Conservation (phyloP, 1,140 invertebrate species). For the Capitella teleta region DNA sequence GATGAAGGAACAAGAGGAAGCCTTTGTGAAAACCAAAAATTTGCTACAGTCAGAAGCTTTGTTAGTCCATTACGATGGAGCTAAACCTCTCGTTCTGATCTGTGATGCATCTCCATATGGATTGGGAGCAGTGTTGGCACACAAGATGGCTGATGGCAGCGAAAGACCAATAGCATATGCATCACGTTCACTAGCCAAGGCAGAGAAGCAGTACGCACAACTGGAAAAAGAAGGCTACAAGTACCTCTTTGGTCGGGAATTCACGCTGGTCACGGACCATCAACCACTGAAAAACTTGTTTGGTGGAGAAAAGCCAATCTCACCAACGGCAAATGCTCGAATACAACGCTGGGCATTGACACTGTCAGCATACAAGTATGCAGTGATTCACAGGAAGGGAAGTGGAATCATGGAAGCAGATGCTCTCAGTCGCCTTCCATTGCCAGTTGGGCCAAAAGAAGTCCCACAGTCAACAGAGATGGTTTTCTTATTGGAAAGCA, state of each 20-base stretch:
- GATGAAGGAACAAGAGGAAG: slow-evolving; percentile 4
- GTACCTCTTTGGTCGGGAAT: too few species aligned
- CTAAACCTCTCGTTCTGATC: slow-evolving; percentile 1
- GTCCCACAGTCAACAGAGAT: not conserved
- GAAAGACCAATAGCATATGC: slow-evolving; percentile 43
- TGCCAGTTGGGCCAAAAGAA: not conserved
- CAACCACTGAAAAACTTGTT: too few species aligned
- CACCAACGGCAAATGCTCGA: too few species aligned
- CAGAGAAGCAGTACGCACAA: slow-evolving; percentile 22
- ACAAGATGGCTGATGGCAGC: not conserved
- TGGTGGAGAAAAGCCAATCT: too few species aligned
- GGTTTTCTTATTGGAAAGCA: not conserved
- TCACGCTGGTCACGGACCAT: too few species aligned
- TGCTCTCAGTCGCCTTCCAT: too few species aligned
- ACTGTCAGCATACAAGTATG: too few species aligned
- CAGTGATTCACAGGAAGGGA: too few species aligned
- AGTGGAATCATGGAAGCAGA: too few species aligned
- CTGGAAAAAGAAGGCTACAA: slow-evolving; percentile 32
- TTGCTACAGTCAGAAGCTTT: not conserved
- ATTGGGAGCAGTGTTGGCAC: not conserved
- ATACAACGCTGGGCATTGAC: too few species aligned
- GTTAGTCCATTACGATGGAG: not conserved
- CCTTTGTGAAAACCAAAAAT: not conserved
- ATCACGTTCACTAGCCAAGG: slow-evolving; percentile 16
- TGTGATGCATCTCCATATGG: slow-evolving; percentile 4